These are phyloP conservation scores for Scelioninae gen. 1 DNA, from an alignment of 2,888 invertebrate genomes.

Conservation along the genomic window DNA sequence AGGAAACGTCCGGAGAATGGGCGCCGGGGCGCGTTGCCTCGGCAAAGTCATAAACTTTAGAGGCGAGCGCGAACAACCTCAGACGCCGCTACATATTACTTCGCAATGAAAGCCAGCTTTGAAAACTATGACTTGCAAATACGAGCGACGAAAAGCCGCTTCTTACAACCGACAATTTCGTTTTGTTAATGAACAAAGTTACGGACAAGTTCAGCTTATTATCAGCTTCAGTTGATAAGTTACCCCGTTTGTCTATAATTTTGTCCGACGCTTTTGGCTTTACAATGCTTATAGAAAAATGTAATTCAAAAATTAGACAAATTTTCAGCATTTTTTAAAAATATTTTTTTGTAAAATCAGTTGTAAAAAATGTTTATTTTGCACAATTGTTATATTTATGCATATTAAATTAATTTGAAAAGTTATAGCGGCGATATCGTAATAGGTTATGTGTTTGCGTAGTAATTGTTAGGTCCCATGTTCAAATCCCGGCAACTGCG, in stretches of 20 bases:
- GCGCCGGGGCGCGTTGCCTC: slow-evolving; percentile 48
- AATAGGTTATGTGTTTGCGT: too few species aligned
- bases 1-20: slow-evolving; percentile 67
- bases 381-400: too few species aligned
- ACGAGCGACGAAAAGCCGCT: slow-evolving; percentile 64
- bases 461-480: too few species aligned
- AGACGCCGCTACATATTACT: slow-evolving; percentile 65
- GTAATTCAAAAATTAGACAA: too few species aligned
- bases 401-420: too few species aligned
- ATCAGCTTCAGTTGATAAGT: slow-evolving; percentile 75
- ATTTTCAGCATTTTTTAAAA: too few species aligned
- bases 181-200: slow-evolving; percentile 82
- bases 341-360: too few species aligned
- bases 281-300: too few species aligned
- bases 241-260: slow-evolving; percentile 64
- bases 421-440: too few species aligned
- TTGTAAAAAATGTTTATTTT: too few species aligned
- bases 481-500: too few species aligned
- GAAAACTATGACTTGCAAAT: slow-evolving; percentile 79
- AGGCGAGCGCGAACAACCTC: slow-evolving; percentile 45
- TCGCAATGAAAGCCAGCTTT: slow-evolving; percentile 74
- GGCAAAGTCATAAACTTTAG: slow-evolving; percentile 78
- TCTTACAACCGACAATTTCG: slow-evolving; percentile 78
- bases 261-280: not conserved
- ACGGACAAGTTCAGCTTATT: slow-evolving; percentile 78